phyloP scores from a whole-genome alignment of 2,888 invertebrate genomes.

The Endotricha flammealis region DNA sequence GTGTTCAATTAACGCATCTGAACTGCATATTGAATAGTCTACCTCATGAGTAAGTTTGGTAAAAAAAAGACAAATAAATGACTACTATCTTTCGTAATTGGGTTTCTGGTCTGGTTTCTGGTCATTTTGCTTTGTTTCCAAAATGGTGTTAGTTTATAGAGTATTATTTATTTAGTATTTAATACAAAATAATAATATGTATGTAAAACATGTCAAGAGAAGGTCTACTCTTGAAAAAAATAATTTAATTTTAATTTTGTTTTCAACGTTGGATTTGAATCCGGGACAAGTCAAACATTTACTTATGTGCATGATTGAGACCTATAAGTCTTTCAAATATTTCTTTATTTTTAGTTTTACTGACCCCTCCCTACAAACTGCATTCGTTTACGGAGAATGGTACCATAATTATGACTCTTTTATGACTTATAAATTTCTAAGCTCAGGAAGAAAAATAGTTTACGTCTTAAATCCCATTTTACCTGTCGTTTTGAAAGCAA shows the following conservation, averaged over 20 bases:
- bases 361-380: constrained; percentile 37
- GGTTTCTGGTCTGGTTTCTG: not conserved
- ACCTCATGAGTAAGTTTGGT: constrained; percentile 41
- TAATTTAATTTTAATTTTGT: too few species aligned
- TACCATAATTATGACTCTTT: constrained; percentile 57
- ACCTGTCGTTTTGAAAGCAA: constrained; percentile 29
- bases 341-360: too few species aligned
- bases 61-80: not conserved
- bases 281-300: too few species aligned
- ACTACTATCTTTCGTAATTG: not conserved
- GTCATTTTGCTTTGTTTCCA: too few species aligned
- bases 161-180: too few species aligned
- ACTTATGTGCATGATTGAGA: too few species aligned
- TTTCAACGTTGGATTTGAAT: too few species aligned
- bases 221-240: too few species aligned
- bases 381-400: constrained; percentile 51
- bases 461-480: constrained; percentile 32
- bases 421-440: constrained; percentile 52
- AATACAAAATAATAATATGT: too few species aligned
- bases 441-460: constrained; percentile 44
- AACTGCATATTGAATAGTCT: constrained; percentile 64
- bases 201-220: too few species aligned
- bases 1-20: constrained; percentile 79
- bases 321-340: constrained; percentile 22
- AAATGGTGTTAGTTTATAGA: too few species aligned